Evolutionary conservation across 1,140 invertebrate genomes (phyloP), one percentile per base, ranked within the genome.

Genomic region (Phortica variegata): DNA sequence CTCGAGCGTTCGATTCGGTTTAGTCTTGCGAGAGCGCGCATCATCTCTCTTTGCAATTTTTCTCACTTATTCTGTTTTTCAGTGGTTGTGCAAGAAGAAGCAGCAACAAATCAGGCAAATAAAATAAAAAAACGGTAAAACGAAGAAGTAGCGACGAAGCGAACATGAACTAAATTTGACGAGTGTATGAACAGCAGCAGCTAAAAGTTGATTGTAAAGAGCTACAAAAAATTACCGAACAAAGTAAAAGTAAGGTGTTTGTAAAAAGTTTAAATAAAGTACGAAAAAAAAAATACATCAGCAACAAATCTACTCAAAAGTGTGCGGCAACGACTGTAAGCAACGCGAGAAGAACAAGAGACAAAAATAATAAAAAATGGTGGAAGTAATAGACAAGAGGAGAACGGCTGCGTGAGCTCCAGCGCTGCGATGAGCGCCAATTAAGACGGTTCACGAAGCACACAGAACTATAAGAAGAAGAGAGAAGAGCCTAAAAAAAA

Each of bases 91-190:
- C 63, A 71, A 69, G 61, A 69, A 71, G 60, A 63, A 66, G 60
- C 54, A 66, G 66, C 62, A 63, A 60, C 66, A 71, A 42, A 68
- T 65, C 59, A 60, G 65, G 59, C 63, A 72, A 62, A 61, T 20
- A 50, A 61, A 62, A 72, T 60, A 70, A 72, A 72, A 61, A 72
- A 72, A 72, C 66, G 68, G 68, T 71, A 71, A 68, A 71, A 56
- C 61, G 66, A 68, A 68, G 68, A 66, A 71, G 62, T 60, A 50
- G 63, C 65, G 56, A 71, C 63, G 45, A 36, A 62, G 54, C 70
- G 47, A 53, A 45, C 37, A 52, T 52, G 43, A 52, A 52, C 49
- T 52, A 52, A 52, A 38, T 52, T 52, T 52, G 38, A 23, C 13
- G 31, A 18, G n/a, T n/a, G n/a, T n/a, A n/a, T 38, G 38, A 46